Conservation (phyloP, 2,797 vertebrate genomes). For the Rallus crepitans region DNA sequence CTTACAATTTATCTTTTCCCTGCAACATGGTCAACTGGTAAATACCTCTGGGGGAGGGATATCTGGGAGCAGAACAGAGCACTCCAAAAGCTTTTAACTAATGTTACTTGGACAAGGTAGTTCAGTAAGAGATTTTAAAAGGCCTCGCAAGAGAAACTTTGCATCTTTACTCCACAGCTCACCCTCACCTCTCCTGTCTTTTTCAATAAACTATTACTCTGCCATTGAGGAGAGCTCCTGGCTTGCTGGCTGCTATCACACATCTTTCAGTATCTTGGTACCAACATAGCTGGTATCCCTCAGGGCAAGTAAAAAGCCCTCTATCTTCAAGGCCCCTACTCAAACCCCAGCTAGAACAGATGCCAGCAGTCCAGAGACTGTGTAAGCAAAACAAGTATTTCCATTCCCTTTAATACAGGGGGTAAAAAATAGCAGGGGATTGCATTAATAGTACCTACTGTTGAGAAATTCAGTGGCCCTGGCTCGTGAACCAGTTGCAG, state of each 20-base stretch:
- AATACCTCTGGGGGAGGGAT: background rate
- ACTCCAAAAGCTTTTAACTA: conserved; percentile 48
- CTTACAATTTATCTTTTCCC: conserved; percentile 10
- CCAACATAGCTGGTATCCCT: background rate
- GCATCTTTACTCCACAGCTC: background rate
- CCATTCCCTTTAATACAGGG: background rate
- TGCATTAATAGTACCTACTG: background rate
- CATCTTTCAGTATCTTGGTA: background rate
- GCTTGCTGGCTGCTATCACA: conserved; percentile 8
- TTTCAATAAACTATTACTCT: conserved; percentile 10
- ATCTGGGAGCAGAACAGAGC: background rate
- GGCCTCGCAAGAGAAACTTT: background rate
- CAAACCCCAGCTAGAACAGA: background rate
- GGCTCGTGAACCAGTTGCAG: background rate
- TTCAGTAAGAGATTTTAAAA: conserved; percentile 6
- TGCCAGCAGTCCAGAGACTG: background rate
- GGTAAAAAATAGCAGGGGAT: background rate
- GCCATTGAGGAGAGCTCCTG: conserved; percentile 27
- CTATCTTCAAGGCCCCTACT: background rate
- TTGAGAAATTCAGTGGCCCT: background rate
- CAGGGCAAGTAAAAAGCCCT: background rate
- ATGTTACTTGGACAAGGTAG: background rate
- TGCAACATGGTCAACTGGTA: background rate
- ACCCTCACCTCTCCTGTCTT: background rate
- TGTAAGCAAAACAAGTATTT: conserved; percentile 7